phyloP scores from a whole-genome alignment of 2,113 vertebrate genomes.

The Muntiacus muntjak region DNA sequence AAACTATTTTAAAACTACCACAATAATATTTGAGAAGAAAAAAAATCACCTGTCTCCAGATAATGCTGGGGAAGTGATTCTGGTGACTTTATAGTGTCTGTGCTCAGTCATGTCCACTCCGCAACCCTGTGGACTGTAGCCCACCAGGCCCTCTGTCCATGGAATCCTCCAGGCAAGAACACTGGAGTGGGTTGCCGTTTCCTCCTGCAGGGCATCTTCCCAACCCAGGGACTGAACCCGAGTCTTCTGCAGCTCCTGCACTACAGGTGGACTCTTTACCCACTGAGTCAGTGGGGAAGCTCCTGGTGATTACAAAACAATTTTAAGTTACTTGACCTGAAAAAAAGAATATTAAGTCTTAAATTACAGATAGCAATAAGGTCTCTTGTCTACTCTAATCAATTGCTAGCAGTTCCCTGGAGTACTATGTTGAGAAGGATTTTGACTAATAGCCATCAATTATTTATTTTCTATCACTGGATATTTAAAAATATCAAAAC shows the following conservation, averaged over 20 bases:
- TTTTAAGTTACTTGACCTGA: not conserved
- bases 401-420: not conserved
- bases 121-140: not conserved
- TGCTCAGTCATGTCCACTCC: not conserved
- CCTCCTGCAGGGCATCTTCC: not conserved
- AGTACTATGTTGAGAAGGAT: not conserved
- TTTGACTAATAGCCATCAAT: not conserved
- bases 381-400: not conserved
- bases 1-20: not conserved
- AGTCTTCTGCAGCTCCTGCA: not conserved
- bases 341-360: not conserved
- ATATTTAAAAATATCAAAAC: not conserved
- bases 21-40: not conserved
- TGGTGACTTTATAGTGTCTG: not conserved
- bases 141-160: not conserved
- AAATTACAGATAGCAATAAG: not conserved
- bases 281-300: not conserved
- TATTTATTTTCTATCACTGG: not conserved
- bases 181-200: not conserved
- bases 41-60: not conserved
- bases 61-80: not conserved
- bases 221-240: not conserved
- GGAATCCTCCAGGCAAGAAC: not conserved
- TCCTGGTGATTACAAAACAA: not conserved
- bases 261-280: no score